Conservation (phyloP, 1,140 invertebrate species). For the Pararge aegeria region DNA sequence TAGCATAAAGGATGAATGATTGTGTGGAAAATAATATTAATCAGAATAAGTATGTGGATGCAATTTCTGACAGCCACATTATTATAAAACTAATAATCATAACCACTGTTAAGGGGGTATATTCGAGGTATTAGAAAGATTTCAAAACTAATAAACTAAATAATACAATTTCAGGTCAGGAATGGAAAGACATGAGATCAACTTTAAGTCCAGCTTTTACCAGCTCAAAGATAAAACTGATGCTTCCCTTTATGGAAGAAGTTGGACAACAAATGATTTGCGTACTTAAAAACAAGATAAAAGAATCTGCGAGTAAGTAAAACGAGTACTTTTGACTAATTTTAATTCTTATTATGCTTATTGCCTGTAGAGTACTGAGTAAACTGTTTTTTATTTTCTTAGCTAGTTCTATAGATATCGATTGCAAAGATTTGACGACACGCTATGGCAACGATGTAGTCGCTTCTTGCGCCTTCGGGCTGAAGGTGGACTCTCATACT, state of each 20-base stretch:
- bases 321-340: too few relatives aligned
- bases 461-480: conserved; percentile 73
- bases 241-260: conserved; percentile 59
- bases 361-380: too few relatives aligned
- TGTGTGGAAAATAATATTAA: too few relatives aligned
- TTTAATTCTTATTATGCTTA: too few relatives aligned
- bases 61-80: too few relatives aligned
- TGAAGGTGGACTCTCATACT: conserved; percentile 80
- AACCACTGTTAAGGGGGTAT: too few relatives aligned
- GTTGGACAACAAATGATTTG: conserved; percentile 52
- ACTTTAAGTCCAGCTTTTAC: conserved; percentile 82
- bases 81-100: too few relatives aligned
- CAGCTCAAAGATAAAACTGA: conserved; percentile 77
- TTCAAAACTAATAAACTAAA: too few relatives aligned
- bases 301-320: conserved; percentile 35
- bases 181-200: conserved; percentile 81
- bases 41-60: too few relatives aligned
- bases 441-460: conserved; percentile 81
- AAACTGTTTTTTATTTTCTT: not conserved
- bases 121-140: too few relatives aligned
- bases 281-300: conserved; percentile 38
- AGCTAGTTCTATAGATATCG: conserved; percentile 54
- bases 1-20: too few relatives aligned
- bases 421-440: conserved; percentile 77
- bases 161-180: conserved; percentile 52